phyloP scores from a whole-genome alignment of 2,888 invertebrate species.

The Shargacucullia verbasci region DNA sequence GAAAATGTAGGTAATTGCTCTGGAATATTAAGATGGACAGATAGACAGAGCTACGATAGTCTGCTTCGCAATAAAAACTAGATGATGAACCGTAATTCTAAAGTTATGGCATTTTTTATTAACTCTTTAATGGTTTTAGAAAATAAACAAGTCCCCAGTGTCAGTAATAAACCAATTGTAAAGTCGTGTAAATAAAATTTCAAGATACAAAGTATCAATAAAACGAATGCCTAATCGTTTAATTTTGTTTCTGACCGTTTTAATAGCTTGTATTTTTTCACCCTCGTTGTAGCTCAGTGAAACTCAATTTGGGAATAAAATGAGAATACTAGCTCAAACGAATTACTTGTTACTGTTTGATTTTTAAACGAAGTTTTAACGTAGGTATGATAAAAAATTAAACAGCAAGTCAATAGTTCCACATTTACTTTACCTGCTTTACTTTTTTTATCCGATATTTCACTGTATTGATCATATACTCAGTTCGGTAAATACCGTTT shows the following conservation, averaged over 20 bases:
- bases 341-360: constrained; percentile 28
- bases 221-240: constrained; percentile 11
- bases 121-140: constrained; percentile 44
- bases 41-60: constrained; percentile 1
- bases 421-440: too few relatives aligned
- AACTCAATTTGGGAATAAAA: constrained; percentile 26
- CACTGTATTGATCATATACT: too few relatives aligned
- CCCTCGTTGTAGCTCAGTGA: constrained; percentile 9
- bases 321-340: constrained; percentile 13
- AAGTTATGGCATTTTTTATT: constrained; percentile 55
- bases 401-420: too few relatives aligned
- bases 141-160: constrained; percentile 46
- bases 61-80: constrained; percentile 39
- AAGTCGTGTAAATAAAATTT: constrained; percentile 7
- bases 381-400: too few relatives aligned
- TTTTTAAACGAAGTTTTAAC: constrained; percentile 17
- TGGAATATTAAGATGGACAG: constrained; percentile 18
- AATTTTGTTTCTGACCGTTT: constrained; percentile 30
- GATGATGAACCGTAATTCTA: constrained; percentile 47
- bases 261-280: constrained; percentile 29
- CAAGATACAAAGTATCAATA: constrained; percentile 2
- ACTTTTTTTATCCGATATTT: too few relatives aligned
- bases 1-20: constrained; percentile 32
- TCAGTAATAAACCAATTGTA: constrained; percentile 34
- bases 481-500: too few relatives aligned